Evolutionary conservation across 1,140 invertebrate species (phyloP), one percentile per base, ranked within the genome.

Genomic region (Drosophila kurseongensis): DNA sequence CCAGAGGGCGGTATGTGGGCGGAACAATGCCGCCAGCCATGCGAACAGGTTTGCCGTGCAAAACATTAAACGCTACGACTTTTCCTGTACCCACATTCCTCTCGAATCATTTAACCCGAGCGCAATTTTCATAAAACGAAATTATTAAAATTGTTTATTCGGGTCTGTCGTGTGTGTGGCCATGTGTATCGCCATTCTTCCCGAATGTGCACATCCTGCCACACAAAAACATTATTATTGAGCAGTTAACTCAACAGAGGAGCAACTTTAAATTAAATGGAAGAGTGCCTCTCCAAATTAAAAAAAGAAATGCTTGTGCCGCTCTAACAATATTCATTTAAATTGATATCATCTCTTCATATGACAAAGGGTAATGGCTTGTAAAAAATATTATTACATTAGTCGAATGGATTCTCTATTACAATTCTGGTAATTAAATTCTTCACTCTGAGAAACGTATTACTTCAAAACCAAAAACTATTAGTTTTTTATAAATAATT

Each of bases 91-190:
- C 23, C 63, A 66, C 85, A 89, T 90, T 89, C 80, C 77, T 89
- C 58, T 75, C 85, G 85, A 79, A 84, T 79, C 85, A 90, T 90
- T 90, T 90, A 90, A 90, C 80, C 78, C 80, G 55, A 79, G 75
- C 71, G 58, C 75, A 62, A 90, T 90, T 89, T 89, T 79, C 85
- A 90, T 89, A 89, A 90, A 90, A 90, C 58, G 85, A 89, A 90
- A 90, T 90, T 90, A 90, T 90, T 81, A 84, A 89, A 90, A 90
- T 76, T 84, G 85, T 84, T 89, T 75, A 79, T 66, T 79, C 63
- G 75, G 62, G 50, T 48, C 42, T 57, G 68, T 48, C 44, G 61
- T 63, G 48, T 63, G 48, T 51, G 57, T 42, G 55, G 44, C 67
- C 59, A 16, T 71, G n/a, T 68, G 27, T 61, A 38, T 18, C 14